These are phyloP conservation scores for Rallus crepitans DNA, from an alignment of 2,797 vertebrate species.

Conservation along the genomic window DNA sequence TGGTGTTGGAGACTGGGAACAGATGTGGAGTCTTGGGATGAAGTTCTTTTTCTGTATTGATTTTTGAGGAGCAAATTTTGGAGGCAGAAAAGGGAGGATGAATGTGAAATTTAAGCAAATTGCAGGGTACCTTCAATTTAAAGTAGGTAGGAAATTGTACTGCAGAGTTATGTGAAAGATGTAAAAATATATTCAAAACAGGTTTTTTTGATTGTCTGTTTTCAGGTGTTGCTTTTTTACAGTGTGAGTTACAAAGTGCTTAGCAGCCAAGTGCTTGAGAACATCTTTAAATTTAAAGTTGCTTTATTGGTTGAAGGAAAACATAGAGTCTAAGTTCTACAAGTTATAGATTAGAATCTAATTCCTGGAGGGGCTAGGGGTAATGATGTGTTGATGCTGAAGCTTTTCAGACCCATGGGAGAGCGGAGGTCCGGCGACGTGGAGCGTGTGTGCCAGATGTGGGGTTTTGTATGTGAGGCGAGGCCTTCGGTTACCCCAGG, in stretches of 20 bases:
- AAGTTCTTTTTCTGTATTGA: neutral
- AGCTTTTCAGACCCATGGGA: neutral
- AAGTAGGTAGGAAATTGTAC: neutral
- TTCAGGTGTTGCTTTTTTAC: neutral
- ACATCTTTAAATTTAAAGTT: neutral
- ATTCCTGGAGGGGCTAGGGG: neutral
- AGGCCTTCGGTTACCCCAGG: neutral
- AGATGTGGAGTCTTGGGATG: neutral
- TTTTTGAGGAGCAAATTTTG: neutral
- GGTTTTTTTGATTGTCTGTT: neutral
- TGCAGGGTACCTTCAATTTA: neutral
- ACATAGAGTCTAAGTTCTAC: neutral
- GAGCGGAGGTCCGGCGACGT: rapidly evolving
- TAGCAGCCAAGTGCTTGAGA: neutral
- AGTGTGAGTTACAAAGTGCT: neutral
- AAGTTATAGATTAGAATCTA: neutral
- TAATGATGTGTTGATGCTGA: neutral
- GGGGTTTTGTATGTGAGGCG: neutral
- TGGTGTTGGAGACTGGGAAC: neutral
- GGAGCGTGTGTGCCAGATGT: neutral
- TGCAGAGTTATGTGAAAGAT: neutral
- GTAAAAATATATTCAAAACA: neutral
- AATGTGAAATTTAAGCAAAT: neutral
- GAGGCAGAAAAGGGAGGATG: neutral
- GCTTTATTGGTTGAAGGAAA: neutral